Evolutionary conservation across 1,140 invertebrate species (phyloP).

Genomic region (Sweltsa coloradensis): DNA sequence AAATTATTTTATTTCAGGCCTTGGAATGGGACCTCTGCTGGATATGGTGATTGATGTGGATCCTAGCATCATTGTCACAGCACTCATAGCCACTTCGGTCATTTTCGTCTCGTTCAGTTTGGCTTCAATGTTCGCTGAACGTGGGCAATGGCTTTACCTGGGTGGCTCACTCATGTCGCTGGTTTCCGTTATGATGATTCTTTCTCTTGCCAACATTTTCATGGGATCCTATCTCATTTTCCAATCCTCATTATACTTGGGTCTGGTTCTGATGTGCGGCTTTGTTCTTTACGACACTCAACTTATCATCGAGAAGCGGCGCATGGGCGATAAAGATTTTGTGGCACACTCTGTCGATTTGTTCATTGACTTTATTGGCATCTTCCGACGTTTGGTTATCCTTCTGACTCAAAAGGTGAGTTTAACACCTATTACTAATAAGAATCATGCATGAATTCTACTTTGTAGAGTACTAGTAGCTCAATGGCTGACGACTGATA

Average conservation of each 20-base stretch:
- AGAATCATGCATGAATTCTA: too few relatives aligned
- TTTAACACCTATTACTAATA: constrained; percentile 2
- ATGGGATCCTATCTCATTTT: constrained; percentile 72
- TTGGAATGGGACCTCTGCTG: constrained; percentile 70
- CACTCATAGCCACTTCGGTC: constrained; percentile 70
- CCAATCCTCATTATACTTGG: constrained; percentile 71
- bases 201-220: constrained; percentile 75
- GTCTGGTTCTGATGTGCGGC: constrained; percentile 79
- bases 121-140: constrained; percentile 67
- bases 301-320: constrained; percentile 84
- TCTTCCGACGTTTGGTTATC: constrained; percentile 81
- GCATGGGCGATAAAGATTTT: constrained; percentile 83
- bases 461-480: too few relatives aligned
- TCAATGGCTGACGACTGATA: too few relatives aligned
- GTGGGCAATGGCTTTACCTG: constrained; percentile 77
- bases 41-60: constrained; percentile 63
- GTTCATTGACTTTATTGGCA: constrained; percentile 83
- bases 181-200: constrained; percentile 61
- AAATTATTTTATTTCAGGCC: constrained; percentile 38
- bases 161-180: constrained; percentile 71
- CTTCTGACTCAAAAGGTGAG: constrained; percentile 80
- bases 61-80: constrained; percentile 78
- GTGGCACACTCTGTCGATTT: constrained; percentile 80
- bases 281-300: constrained; percentile 95
- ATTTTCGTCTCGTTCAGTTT: constrained; percentile 87